These are phyloP conservation scores for Melieria picta DNA, from an alignment of 2,888 invertebrate genomes.

Conservation along the genomic window DNA sequence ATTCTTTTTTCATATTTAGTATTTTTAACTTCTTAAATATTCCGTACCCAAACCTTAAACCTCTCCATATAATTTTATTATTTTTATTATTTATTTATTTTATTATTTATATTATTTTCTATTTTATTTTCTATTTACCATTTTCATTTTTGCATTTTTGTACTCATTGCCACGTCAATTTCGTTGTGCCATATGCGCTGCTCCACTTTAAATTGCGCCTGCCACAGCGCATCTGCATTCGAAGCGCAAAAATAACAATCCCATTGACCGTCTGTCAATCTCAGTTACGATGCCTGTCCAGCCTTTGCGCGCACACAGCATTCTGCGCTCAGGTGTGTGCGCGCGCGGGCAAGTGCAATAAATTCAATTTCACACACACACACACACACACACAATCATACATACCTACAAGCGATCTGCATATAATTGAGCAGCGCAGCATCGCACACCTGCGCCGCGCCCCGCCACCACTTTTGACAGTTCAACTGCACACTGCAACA, in stretches of 20 bases:
- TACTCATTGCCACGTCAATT: no score
- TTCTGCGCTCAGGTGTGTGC: slow-evolving; percentile 15
- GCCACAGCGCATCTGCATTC: neutral
- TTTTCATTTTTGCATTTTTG: no score
- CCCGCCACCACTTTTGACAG: neutral
- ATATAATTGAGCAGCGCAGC: slow-evolving; percentile 27
- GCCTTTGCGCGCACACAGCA: neutral
- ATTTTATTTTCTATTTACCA: no score
- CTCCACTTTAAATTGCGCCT: slow-evolving; percentile 18
- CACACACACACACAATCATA: slow-evolving; percentile 5
- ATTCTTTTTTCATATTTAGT: no score
- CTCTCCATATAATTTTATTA: no score
- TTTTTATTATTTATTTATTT: no score
- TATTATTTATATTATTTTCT: no score
- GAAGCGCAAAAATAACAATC: neutral
- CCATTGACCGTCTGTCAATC: slow-evolving; percentile 19
- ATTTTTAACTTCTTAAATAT: no score
- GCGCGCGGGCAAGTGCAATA: slow-evolving; percentile 18
- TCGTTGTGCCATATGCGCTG: neutral
- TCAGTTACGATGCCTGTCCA: slow-evolving; percentile 5
- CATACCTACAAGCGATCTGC: slow-evolving; percentile 28
- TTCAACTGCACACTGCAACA: neutral
- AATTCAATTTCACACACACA: slow-evolving; percentile 14
- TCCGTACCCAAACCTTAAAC: no score
- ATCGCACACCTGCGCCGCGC: neutral